phyloP scores from a whole-genome alignment of 2,113 vertebrate genomes.

The Pelmatolapia mariae region DNA sequence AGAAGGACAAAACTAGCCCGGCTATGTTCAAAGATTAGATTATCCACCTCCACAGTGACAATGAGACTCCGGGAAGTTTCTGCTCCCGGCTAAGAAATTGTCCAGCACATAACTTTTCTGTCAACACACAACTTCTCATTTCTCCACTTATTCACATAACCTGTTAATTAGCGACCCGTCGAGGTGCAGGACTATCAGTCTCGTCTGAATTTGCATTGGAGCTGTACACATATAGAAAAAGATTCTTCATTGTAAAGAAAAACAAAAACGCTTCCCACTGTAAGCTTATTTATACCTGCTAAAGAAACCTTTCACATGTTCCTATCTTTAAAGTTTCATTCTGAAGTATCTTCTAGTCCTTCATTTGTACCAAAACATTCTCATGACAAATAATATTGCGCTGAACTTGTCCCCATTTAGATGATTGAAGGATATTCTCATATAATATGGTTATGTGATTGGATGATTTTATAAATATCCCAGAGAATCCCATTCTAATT shows the following conservation, averaged over 20 bases:
- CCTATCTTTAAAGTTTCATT: not conserved
- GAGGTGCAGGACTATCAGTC: not conserved
- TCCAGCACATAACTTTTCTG: not conserved
- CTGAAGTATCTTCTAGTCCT: not conserved
- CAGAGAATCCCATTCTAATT: conserved; percentile 21
- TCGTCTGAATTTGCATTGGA: not conserved
- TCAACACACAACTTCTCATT: not conserved
- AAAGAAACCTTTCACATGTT: not conserved
- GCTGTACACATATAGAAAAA: not conserved
- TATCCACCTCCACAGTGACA: not conserved
- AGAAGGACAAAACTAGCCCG: not conserved
- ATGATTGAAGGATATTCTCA: not conserved
- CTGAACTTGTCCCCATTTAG: not conserved
- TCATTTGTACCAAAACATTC: not conserved
- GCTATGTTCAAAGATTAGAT: not conserved
- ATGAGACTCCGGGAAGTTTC: not conserved
- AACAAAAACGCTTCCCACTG: rapidly evolving
- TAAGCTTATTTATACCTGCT: not conserved
- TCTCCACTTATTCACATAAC: not conserved
- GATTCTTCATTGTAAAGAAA: not conserved
- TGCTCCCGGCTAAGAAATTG: not conserved
- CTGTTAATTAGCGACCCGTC: not conserved
- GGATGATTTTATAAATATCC: conserved; percentile 1
- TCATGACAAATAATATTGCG: not conserved
- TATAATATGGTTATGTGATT: not conserved